These are phyloP conservation scores for Xiphias gladius DNA, from an alignment of 2,113 vertebrate genomes.

Conservation along the genomic window DNA sequence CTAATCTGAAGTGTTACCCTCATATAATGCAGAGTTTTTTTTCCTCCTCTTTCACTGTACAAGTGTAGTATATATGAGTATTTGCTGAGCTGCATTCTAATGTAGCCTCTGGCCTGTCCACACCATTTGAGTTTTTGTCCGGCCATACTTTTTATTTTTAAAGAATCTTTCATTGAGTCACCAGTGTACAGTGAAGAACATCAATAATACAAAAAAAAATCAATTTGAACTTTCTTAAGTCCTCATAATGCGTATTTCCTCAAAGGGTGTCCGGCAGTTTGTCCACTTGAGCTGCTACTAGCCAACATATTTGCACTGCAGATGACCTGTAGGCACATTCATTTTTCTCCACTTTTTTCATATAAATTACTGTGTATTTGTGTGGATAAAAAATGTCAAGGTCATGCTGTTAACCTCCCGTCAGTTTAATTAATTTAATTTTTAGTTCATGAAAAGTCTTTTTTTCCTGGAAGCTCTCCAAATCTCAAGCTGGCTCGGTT, in stretches of 20 bases:
- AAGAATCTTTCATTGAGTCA: constrained; percentile 39
- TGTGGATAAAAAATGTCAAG: constrained; percentile 25
- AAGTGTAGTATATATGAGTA: constrained; percentile 70
- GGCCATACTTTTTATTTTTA: constrained; percentile 8
- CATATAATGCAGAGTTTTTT: constrained; percentile 46
- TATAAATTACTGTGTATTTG: neutral
- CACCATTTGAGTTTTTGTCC: constrained; percentile 1
- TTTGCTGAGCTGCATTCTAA: constrained; percentile 70
- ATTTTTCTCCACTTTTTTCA: neutral
- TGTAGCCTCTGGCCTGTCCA: constrained; percentile 35
- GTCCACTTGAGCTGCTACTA: constrained; percentile 3
- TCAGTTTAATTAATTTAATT: constrained; percentile 13
- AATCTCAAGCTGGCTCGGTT: constrained; percentile 29
- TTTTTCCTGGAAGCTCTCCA: neutral
- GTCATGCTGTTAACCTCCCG: constrained; percentile 35
- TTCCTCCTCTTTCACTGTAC: constrained; percentile 55
- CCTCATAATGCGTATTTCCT: neutral
- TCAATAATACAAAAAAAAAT: constrained; percentile 16
- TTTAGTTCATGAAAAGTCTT: neutral
- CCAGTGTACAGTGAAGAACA: constrained; percentile 16
- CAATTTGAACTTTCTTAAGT: constrained; percentile 10
- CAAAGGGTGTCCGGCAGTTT: neutral
- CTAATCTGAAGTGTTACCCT: constrained; percentile 64
- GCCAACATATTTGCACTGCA: constrained; percentile 8
- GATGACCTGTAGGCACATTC: constrained; percentile 5